Conservation (phyloP, 2,797 vertebrate genomes). For the Schizopygopsis malacanthus region DNA sequence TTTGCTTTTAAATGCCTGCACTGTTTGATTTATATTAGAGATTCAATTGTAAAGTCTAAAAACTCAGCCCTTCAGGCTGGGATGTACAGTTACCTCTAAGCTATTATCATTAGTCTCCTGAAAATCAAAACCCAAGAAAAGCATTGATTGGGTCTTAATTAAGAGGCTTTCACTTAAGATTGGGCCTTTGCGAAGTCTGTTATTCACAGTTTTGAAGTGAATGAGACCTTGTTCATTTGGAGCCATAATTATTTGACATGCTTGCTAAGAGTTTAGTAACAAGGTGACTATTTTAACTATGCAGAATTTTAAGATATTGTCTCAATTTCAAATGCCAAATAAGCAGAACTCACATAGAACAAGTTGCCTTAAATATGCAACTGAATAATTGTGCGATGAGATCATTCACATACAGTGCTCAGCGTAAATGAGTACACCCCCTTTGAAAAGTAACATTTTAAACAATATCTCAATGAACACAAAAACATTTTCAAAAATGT, state of each 20-base stretch:
- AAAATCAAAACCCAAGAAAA: conserved; percentile 50
- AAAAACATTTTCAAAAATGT: too few relatives aligned
- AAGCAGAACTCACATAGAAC: neutral
- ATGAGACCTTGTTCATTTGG: conserved; percentile 44
- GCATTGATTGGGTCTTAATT: conserved; percentile 52
- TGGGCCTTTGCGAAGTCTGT: neutral
- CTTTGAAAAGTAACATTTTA: too few relatives aligned
- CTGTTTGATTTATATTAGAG: neutral
- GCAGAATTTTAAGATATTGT: neutral
- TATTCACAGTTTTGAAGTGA: conserved; percentile 25
- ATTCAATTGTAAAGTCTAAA: conserved; percentile 21
- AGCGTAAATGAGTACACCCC: too few relatives aligned
- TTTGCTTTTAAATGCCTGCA: neutral
- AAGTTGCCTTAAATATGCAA: neutral
- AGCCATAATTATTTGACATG: conserved; percentile 32
- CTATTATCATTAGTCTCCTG: conserved; percentile 45
- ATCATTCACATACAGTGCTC: neutral
- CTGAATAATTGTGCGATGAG: neutral
- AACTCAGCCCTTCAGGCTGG: neutral
- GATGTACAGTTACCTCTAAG: conserved; percentile 44
- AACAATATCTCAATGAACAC: too few relatives aligned
- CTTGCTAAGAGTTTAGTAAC: conserved; percentile 21
- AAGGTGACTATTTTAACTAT: conserved; percentile 9
- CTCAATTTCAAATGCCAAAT: neutral
- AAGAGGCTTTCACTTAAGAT: conserved; percentile 40